Evolutionary conservation across 2,888 invertebrate genomes (phyloP), one percentile per base, ranked within the genome.

Genomic region (Tigriopus californicus): DNA sequence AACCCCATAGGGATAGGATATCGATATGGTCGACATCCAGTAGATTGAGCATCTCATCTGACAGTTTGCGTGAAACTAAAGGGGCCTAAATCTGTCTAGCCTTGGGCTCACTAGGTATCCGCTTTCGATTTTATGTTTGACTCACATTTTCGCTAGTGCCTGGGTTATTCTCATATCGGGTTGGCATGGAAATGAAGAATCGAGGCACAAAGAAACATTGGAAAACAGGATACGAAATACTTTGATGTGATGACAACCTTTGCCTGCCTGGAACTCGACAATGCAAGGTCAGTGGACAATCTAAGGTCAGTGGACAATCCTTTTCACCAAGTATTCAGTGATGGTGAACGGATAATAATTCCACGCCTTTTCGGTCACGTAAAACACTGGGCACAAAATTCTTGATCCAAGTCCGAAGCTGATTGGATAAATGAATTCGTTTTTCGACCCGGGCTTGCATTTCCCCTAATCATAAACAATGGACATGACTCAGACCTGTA

Each of bases 341-440:
- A 85, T 80, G 20, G 90, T 90, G 67, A 80, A 87, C 12, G 91
- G 91, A 74, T 88, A 92, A 72, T 85, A 91, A 72, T 92, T 91
- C 90, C 90, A 91, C 13, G 90, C 87, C 69, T 89, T 90, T 72
- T 91, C 91, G 61, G 84, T 90, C 18, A 91, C 80, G 72, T 91
- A 92, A 74, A 91, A 90, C 69, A 91, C 82, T 82, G 64, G 91
- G 91, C 67, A 86, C 80, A 65, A 91, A 72, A 15, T 12, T 22
- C 22, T 41, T 86, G 58, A 90, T 76, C 89, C 89, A 92, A 69
- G 83, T 83, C 4, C 91, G 91, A 62, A 91, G 76, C 66, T 87
- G 86, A 69, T 89, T 88, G 73, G 53, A 78, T 78, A 63, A 65
- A 65, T 91, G 85, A 66, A 91, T 85, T 64, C 86, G 77, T 70